These are phyloP conservation scores for rat (Rattus norvegicus) DNA, from an alignment of 2,113 vertebrate genomes.

Conservation along the genomic window DNA sequence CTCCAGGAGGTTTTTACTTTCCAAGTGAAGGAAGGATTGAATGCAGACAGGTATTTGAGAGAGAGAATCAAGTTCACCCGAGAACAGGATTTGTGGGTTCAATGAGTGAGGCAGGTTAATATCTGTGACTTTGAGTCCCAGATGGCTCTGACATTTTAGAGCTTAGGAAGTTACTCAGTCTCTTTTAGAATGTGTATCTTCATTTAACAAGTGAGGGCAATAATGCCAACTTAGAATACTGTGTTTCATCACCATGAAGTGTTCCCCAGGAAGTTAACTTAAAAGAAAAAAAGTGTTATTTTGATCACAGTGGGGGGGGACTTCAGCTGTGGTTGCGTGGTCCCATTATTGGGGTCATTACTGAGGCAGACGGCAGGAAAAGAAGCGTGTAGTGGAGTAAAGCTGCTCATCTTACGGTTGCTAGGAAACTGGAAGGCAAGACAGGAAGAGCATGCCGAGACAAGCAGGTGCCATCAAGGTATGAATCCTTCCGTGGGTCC, in stretches of 20 bases:
- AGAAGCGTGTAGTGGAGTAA: not conserved
- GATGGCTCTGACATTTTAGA: not conserved
- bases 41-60: not conserved
- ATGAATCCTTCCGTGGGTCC: not conserved
- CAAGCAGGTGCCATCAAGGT: not conserved
- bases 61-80: constrained; percentile 23
- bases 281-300: not conserved
- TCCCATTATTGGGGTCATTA: not conserved
- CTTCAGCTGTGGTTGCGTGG: not conserved
- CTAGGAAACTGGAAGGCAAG: not conserved
- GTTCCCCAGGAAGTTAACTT: not conserved
- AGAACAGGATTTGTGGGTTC: not conserved
- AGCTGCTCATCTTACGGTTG: not conserved
- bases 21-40: not conserved
- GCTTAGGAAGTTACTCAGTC: not conserved
- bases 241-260: not conserved
- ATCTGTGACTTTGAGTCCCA: not conserved
- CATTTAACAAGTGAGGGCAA: not conserved
- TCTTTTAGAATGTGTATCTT: not conserved
- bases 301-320: not conserved
- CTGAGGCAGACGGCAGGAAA: not conserved
- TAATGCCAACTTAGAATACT: not conserved
- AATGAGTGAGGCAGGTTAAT: not conserved
- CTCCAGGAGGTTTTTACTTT: not conserved
- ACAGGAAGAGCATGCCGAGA: not conserved